Base-by-base conservation (phyloP, 2,797 vertebrate species). In the Esox masquinongy region DNA sequence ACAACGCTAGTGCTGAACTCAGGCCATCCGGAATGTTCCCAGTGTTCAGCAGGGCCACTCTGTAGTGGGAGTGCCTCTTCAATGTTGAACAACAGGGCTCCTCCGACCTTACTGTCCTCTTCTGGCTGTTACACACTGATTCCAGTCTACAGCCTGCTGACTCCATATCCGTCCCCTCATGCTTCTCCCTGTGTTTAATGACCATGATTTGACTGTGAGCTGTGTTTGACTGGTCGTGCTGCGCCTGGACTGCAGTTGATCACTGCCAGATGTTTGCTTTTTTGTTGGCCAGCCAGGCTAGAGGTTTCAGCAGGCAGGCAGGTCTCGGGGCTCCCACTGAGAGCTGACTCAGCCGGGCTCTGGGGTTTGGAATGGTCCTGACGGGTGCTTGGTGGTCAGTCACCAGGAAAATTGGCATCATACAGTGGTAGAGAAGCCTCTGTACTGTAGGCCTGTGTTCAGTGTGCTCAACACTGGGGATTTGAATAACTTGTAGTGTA, bases 261-360 rank as follows among this genome's bases (percentile, higher is more conserved):
- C 82, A 76, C 36, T 82, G 76, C 82, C 89, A 92, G 87, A 91
- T 92, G 89, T 88, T 51, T 19, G 82, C 86, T 84, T 84, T 77
- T 63, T 14, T 34, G 17, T 29, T 34, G 16, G 26, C 49, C 47
- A 31, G 47, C 47, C 68, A 43, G 22, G 39, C 68, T 22, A 29
- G 22, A 49, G 8, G 53, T 9, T 56, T n/a, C 19, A 56, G 34
- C 19, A 68, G 19, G 34, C 66, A 68, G 31, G 26, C 66, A 22
- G 19, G 68, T 73, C 26, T 14, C 16, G 14, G 24, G 22, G 71
- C 67, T 36, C 6, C 9, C 19, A 75, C 73, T 74, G 50, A 74
- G 50, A 24, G 80, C 80, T 88, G 84, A 88, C 85, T 63, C 74
- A 85, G 82, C 82, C 72, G 34, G 47, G 70, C 73, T 80, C 61